Conservation (phyloP, 1,140 invertebrate genomes). For the Diachasma alloeum region DNA sequence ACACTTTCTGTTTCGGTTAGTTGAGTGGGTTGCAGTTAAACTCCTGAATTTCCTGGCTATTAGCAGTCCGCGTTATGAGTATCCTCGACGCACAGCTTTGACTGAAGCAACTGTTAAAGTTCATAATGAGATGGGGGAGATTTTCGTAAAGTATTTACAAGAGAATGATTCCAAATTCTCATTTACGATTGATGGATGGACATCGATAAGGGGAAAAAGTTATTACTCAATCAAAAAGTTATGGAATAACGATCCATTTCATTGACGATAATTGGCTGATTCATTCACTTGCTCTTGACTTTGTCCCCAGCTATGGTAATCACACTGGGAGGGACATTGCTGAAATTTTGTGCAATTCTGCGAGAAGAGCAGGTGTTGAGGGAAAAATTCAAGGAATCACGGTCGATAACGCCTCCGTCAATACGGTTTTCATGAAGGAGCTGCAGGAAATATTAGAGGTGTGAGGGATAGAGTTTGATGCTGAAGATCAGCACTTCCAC, state of each 20-base stretch:
- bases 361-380: background rate
- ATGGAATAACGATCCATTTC: constrained; percentile 23
- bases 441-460: constrained; percentile 2
- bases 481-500: constrained; percentile 17
- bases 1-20: background rate
- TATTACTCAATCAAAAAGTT: no score
- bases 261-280: constrained; percentile 18
- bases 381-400: constrained; percentile 45
- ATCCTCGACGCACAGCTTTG: background rate
- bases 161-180: constrained; percentile 22
- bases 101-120: background rate
- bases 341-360: constrained; percentile 1
- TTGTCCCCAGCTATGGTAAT: constrained; percentile 11
- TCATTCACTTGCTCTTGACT: constrained; percentile 23
- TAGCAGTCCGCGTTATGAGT: background rate
- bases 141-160: constrained; percentile 10
- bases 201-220: constrained; percentile 7
- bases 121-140: background rate
- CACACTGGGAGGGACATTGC: constrained; percentile 22
- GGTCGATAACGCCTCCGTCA: constrained; percentile 39
- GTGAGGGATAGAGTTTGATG: background rate
- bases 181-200: constrained; percentile 28
- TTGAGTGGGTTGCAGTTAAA: constrained; percentile 17
- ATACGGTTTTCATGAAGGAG: constrained; percentile 34
- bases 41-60: background rate